Evolutionary conservation across 2,888 invertebrate genomes (phyloP).

Genomic region (Allacma fusca): DNA sequence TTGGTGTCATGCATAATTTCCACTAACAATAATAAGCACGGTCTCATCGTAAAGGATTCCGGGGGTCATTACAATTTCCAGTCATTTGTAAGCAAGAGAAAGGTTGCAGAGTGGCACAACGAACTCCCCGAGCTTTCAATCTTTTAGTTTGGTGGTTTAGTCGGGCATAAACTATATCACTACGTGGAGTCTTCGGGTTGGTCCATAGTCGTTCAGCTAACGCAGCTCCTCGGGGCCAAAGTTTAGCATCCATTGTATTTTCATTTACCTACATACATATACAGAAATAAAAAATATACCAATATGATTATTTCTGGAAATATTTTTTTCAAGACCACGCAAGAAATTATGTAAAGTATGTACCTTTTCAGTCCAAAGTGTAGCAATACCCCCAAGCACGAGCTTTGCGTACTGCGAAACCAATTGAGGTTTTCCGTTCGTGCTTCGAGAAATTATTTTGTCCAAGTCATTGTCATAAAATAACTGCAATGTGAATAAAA

Average conservation of each 20-base stretch:
- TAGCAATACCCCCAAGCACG: slow-evolving; percentile 78
- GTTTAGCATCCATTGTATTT: slow-evolving; percentile 72
- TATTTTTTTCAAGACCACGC: neutral
- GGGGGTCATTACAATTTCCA: slow-evolving; percentile 59
- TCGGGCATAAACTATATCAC: slow-evolving; percentile 76
- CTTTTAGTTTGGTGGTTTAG: slow-evolving; percentile 77
- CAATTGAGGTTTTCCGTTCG: neutral
- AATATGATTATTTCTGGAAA: too few relatives aligned
- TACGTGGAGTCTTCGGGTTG: slow-evolving; percentile 71
- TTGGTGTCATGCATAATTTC: too few relatives aligned
- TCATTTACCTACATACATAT: slow-evolving; percentile 68
- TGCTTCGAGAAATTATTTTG: neutral
- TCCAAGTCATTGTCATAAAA: slow-evolving; percentile 41
- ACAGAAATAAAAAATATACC: too few relatives aligned
- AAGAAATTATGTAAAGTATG: neutral
- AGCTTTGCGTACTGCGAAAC: slow-evolving; percentile 26
- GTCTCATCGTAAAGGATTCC: neutral
- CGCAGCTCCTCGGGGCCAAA: slow-evolving; percentile 87
- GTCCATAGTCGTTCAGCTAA: slow-evolving; percentile 85
- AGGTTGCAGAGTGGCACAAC: slow-evolving; percentile 79
- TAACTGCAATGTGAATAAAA: too few relatives aligned
- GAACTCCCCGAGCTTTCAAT: slow-evolving; percentile 72
- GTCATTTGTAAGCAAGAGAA: slow-evolving; percentile 85
- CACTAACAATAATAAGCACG: neutral
- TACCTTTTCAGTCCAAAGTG: slow-evolving; percentile 85